A percentile compares a stretch with the other conserved stretches of the same genome.
Evolutionary conservation across 2,113 vertebrate genomes (phyloP).

Genomic region (Syngnathus floridae): DNA sequence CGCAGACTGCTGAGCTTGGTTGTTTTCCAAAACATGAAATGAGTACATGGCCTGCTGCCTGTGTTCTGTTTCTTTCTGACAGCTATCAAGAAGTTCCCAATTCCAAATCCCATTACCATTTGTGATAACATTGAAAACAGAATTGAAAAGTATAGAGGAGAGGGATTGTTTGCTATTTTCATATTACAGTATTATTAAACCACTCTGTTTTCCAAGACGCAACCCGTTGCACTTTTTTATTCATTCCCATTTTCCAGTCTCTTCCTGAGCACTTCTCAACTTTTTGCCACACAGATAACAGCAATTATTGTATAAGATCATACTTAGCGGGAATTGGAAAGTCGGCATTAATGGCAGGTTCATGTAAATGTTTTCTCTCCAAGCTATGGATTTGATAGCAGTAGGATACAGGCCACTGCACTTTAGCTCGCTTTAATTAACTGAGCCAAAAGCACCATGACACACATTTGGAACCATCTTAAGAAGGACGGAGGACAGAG

Average conservation of each 20-base stretch:
- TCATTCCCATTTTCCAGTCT: constrained; percentile 71
- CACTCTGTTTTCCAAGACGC: constrained; percentile 80
- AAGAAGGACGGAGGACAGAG: constrained; percentile 38
- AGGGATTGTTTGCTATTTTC: constrained; percentile 75
- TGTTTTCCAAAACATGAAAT: constrained; percentile 77
- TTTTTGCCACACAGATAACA: constrained; percentile 56
- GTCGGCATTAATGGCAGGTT: constrained; percentile 66
- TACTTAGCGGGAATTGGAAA: constrained; percentile 67
- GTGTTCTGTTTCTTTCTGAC: constrained; percentile 70
- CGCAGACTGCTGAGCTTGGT: constrained; percentile 89
- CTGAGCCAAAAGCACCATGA: constrained; percentile 66
- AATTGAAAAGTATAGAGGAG: constrained; percentile 74
- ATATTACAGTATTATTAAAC: constrained; percentile 81
- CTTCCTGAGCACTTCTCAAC: constrained; percentile 56
- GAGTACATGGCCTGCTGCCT: constrained; percentile 71
- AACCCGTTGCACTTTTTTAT: constrained; percentile 78
- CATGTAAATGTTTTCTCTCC: constrained; percentile 68
- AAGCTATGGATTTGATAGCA: constrained; percentile 72
- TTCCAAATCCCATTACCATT: constrained; percentile 87
- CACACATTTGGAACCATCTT: constrained; percentile 64
- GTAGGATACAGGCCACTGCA: constrained; percentile 74
- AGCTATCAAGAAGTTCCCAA: constrained; percentile 80
- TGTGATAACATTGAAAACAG: constrained; percentile 83
- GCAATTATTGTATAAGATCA: constrained; percentile 61
- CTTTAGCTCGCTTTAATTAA: constrained; percentile 75